phyloP scores from a whole-genome alignment of 2,113 vertebrate genomes.

The Muntiacus muntjak region DNA sequence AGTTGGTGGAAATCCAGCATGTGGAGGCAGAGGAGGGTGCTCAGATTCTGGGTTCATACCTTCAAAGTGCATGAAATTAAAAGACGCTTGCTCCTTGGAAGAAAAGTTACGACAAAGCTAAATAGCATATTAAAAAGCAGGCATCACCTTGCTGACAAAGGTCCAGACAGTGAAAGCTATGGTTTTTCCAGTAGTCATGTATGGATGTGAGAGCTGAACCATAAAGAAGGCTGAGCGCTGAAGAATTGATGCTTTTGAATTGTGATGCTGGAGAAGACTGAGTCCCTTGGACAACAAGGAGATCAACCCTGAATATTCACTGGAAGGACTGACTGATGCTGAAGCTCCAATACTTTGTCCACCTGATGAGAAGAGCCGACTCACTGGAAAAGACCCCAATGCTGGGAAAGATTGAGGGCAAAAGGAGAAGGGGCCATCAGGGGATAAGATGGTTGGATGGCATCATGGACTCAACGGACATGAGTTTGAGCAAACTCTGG shows the following conservation, averaged over 20 bases:
- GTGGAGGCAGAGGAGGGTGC: neutral
- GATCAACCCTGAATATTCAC: neutral
- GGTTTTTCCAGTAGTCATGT: neutral
- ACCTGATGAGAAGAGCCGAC: neutral
- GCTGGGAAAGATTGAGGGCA: neutral
- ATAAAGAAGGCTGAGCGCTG: fast-evolving
- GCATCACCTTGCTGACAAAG: neutral
- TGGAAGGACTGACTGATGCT: neutral
- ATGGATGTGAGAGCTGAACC: neutral
- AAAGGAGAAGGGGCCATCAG: neutral
- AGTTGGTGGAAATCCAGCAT: neutral
- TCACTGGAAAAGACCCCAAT: neutral
- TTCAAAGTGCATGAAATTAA: neutral
- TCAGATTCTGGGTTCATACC: neutral
- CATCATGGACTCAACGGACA: neutral
- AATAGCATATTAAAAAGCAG: neutral
- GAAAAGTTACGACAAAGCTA: neutral
- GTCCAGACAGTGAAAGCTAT: neutral
- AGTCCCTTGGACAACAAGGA: neutral
- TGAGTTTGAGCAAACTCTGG: neutral
- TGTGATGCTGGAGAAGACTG: neutral
- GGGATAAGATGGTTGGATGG: neutral
- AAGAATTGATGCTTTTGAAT: neutral
- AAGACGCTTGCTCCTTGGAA: neutral
- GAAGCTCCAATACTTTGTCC: neutral